These are phyloP conservation scores for Brachyhypopomus occidentalis DNA, from an alignment of 2,113 vertebrate genomes.

Conservation along the genomic window DNA sequence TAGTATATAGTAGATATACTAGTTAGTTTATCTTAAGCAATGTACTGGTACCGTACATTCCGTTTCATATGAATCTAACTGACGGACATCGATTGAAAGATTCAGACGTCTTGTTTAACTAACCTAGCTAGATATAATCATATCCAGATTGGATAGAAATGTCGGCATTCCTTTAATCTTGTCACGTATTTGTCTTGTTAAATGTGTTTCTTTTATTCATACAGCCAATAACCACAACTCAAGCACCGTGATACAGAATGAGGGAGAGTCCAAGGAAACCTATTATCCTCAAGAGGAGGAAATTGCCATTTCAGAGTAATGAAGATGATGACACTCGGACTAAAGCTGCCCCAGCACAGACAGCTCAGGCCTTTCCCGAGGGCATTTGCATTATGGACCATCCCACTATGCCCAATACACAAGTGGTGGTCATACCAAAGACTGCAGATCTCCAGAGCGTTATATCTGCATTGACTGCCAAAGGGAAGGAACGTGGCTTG, in stretches of 20 bases:
- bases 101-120: background rate
- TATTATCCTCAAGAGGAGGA: constrained; percentile 92
- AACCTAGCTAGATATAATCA: too few species aligned
- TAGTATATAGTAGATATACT: too few species aligned
- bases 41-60: too few species aligned
- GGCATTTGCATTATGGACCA: constrained; percentile 87
- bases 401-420: constrained; percentile 83
- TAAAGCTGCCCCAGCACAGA: constrained; percentile 43
- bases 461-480: constrained; percentile 84
- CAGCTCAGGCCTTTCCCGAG: constrained; percentile 71
- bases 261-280: constrained; percentile 90
- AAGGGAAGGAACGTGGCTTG: constrained; percentile 85
- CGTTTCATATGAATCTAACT: too few species aligned
- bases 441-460: constrained; percentile 84
- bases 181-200: background rate
- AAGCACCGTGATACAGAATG: constrained; percentile 77
- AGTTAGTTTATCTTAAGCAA: too few species aligned
- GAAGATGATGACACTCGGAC: constrained; percentile 46
- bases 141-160: too few species aligned
- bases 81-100: background rate
- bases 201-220: background rate
- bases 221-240: constrained; percentile 50
- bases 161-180: background rate
- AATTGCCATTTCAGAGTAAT: constrained; percentile 76
- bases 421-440: constrained; percentile 85